Conservation (phyloP, 1,140 invertebrate species). For the Trachymyrmex septentrionalis region DNA sequence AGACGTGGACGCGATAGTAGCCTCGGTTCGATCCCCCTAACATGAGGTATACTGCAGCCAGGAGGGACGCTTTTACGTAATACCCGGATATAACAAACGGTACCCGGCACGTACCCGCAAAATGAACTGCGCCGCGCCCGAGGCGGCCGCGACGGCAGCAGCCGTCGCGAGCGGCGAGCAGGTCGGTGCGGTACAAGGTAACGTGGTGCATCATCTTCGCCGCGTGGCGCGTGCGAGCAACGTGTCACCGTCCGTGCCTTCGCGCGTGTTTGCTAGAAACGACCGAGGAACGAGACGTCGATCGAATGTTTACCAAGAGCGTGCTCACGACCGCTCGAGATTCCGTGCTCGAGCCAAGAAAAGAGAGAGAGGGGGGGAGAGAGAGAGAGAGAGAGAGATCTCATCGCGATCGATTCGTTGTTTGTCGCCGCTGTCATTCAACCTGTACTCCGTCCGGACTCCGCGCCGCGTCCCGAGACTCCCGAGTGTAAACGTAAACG, state of each 20-base stretch:
- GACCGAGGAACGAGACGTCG: background rate
- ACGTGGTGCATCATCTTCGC: constrained; percentile 48
- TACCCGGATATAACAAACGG: constrained; percentile 50
- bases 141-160: constrained; percentile 5
- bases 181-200: constrained; percentile 66
- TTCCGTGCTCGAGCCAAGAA: constrained; percentile 14
- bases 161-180: background rate
- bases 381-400: constrained; percentile 5
- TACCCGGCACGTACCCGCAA: constrained; percentile 27
- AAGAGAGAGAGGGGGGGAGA: constrained; percentile 6
- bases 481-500: too few species aligned
- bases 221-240: background rate
- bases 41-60: constrained; percentile 59
- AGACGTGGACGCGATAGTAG: constrained; percentile 73
- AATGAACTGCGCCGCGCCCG: constrained; percentile 56
- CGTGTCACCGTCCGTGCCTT: background rate
- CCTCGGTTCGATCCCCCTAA: constrained; percentile 53
- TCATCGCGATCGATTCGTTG: constrained; percentile 66
- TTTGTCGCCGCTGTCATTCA: constrained; percentile 48
- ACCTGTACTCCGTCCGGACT: background rate
- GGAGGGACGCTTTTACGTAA: constrained; percentile 68
- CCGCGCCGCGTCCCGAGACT: background rate
- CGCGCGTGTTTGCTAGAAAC: background rate
- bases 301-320: constrained; percentile 57
- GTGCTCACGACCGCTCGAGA: background rate